phyloP scores from a whole-genome alignment of 2,888 invertebrate genomes.

The Eupithecia dodoneata region DNA sequence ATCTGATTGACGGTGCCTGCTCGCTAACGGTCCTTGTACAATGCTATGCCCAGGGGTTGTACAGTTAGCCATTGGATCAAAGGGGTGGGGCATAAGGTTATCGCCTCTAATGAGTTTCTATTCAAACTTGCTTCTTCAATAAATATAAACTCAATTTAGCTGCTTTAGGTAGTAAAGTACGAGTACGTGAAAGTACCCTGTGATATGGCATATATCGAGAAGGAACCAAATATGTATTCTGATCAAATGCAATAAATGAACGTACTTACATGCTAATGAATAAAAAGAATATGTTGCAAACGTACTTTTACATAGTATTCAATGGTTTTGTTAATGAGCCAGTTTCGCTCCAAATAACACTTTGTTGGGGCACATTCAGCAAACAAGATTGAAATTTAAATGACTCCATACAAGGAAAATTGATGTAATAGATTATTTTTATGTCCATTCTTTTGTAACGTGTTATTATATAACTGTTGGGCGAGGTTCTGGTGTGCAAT shows the following conservation, averaged over 20 bases:
- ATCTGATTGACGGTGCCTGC: conserved; percentile 70
- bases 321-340: conserved; percentile 46
- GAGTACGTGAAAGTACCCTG: neutral
- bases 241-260: conserved; percentile 13
- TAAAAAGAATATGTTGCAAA: conserved; percentile 24
- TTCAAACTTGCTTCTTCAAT: conserved; percentile 7
- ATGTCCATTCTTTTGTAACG: conserved; percentile 42
- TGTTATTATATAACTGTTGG: conserved; percentile 43
- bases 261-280: conserved; percentile 6
- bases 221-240: neutral
- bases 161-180: neutral
- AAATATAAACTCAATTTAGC: neutral
- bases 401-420: conserved; percentile 45
- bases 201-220: neutral
- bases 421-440: conserved; percentile 46
- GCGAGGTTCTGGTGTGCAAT: conserved; percentile 28
- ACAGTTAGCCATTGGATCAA: conserved; percentile 49
- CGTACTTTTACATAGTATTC: conserved; percentile 27
- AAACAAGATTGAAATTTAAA: conserved; percentile 52
- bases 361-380: conserved; percentile 48
- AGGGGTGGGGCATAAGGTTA: conserved; percentile 30
- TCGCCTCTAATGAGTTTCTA: conserved; percentile 24
- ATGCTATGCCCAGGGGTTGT: conserved; percentile 55
- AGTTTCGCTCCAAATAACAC: conserved; percentile 56
- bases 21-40: conserved; percentile 65